Conservation (phyloP, 2,888 invertebrate genomes). For the Idaea dimidiata region DNA sequence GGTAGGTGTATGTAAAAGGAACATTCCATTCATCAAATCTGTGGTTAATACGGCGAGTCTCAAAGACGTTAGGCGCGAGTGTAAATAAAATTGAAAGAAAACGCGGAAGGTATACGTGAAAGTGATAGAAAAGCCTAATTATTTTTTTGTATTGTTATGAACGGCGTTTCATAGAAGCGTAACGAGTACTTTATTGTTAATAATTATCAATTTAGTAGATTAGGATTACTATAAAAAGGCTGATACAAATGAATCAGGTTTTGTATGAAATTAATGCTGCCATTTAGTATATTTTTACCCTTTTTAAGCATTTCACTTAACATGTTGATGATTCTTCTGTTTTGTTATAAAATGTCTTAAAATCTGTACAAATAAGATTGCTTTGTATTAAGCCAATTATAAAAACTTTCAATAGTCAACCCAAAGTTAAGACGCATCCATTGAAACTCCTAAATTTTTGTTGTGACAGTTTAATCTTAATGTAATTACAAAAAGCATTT, state of each 20-base stretch:
- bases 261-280: constrained; percentile 53
- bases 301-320: constrained; percentile 26
- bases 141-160: constrained; percentile 70
- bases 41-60: constrained; percentile 54
- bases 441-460: too few relatives aligned
- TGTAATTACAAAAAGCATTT: neutral
- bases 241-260: constrained; percentile 66
- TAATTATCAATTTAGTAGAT: constrained; percentile 74
- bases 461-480: neutral
- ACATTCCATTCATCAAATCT: constrained; percentile 40
- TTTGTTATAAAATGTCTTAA: neutral
- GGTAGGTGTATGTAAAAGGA: neutral
- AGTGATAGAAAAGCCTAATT: constrained; percentile 77
- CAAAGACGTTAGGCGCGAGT: constrained; percentile 50
- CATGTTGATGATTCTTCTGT: constrained; percentile 28
- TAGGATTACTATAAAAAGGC: constrained; percentile 73
- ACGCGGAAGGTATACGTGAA: constrained; percentile 74
- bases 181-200: constrained; percentile 69
- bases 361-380: neutral
- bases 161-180: constrained; percentile 78
- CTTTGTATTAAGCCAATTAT: neutral
- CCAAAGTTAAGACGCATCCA: too few relatives aligned
- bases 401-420: too few relatives aligned
- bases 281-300: constrained; percentile 38
- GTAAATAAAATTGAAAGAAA: constrained; percentile 29